Conservation (phyloP, 2,113 vertebrate genomes). For the Tor tambroides region DNA sequence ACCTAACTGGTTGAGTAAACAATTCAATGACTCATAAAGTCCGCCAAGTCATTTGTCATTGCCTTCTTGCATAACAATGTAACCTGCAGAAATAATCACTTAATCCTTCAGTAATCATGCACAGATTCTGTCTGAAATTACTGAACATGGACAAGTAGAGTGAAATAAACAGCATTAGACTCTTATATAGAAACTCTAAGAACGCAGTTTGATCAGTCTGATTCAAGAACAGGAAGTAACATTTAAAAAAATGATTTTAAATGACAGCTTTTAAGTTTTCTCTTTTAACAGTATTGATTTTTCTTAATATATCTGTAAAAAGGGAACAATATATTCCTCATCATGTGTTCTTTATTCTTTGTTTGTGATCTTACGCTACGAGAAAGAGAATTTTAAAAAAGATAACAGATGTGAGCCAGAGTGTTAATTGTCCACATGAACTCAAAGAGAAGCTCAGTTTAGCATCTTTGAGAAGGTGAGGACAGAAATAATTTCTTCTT, state of each 20-base stretch:
- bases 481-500: slow-evolving; percentile 42
- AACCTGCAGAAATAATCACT: neutral
- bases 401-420: neutral
- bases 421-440: neutral
- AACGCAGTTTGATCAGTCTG: neutral
- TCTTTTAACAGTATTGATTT: neutral
- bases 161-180: neutral
- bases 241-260: neutral
- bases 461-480: neutral
- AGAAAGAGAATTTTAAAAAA: neutral
- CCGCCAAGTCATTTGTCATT: neutral
- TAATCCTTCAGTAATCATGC: neutral
- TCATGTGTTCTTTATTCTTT: neutral
- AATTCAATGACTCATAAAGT: neutral
- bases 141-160: neutral
- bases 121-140: neutral
- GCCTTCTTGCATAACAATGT: neutral
- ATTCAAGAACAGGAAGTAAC: neutral
- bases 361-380: neutral
- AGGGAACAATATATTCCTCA: neutral
- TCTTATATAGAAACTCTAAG: neutral
- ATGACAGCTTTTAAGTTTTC: too few species aligned
- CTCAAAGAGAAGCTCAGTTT: neutral
- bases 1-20: neutral
- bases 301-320: neutral